These are phyloP conservation scores for Leptoteleia sp. DNA, from an alignment of 1,140 invertebrate genomes.

Conservation along the genomic window DNA sequence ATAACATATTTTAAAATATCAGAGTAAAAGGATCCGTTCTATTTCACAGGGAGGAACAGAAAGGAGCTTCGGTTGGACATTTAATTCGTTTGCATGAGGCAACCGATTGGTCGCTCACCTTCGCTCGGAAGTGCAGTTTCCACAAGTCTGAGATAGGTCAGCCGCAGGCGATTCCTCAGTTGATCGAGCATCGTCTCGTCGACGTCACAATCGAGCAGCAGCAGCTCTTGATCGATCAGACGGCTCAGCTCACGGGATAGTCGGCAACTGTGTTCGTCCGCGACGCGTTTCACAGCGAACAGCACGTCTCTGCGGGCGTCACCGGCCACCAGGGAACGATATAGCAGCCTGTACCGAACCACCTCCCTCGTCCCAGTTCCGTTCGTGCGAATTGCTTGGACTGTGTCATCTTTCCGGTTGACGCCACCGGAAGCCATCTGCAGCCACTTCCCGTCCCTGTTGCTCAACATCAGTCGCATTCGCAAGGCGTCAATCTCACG, in stretches of 20 bases:
- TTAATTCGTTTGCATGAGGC: neutral
- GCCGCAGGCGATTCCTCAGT: conserved; percentile 81
- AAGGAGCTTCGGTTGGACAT: no score
- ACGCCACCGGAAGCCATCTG: conserved; percentile 84
- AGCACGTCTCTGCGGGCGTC: conserved; percentile 82
- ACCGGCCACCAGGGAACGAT: conserved; percentile 81
- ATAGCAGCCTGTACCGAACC: conserved; percentile 83
- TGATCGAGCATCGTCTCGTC: conserved; percentile 80
- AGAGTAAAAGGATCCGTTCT: no score
- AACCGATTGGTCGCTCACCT: conserved; percentile 4
- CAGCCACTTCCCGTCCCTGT: conserved; percentile 81
- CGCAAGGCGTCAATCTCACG: conserved; percentile 84
- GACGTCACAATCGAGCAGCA: conserved; percentile 82
- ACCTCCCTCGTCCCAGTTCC: conserved; percentile 84
- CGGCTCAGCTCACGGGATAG: conserved; percentile 82
- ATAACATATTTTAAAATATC: no score
- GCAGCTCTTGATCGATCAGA: conserved; percentile 84
- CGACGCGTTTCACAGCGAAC: conserved; percentile 79
- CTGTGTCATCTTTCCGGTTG: conserved; percentile 82
- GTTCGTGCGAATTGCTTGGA: conserved; percentile 83
- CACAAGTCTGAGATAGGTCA: conserved; percentile 70
- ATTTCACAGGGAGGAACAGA: no score
- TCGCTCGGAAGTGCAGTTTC: conserved; percentile 29
- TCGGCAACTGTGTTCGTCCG: conserved; percentile 80
- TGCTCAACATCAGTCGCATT: conserved; percentile 81